Evolutionary conservation across 2,113 vertebrate genomes (phyloP).

Genomic region (Oreochromis niloticus): DNA sequence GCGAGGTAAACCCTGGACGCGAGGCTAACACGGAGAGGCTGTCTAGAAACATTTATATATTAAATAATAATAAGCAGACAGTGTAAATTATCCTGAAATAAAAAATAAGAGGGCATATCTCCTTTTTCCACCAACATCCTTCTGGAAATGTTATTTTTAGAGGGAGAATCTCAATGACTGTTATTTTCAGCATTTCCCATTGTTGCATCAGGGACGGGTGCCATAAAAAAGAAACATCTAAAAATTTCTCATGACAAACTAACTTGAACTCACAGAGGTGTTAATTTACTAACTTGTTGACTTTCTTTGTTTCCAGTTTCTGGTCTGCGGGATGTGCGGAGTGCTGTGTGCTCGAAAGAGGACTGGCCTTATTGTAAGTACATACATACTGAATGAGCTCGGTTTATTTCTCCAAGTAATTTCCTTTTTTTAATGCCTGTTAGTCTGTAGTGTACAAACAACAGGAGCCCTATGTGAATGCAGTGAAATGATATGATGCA

Average conservation of each 20-base stretch:
- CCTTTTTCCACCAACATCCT: neutral
- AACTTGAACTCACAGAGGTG: neutral
- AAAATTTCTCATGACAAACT: neutral
- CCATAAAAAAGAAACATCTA: neutral
- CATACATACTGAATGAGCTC: neutral
- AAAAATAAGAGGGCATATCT: neutral
- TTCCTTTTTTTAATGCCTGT: neutral
- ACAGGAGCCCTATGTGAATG: neutral
- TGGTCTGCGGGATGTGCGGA: slow-evolving; percentile 93
- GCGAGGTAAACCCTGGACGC: neutral
- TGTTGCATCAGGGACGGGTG: neutral
- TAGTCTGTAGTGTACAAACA: neutral
- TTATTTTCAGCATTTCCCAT: neutral
- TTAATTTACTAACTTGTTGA: slow-evolving; percentile 5
- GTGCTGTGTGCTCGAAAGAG: slow-evolving; percentile 95
- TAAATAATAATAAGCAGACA: neutral
- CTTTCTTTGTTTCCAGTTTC: slow-evolving; percentile 77
- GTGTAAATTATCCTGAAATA: neutral
- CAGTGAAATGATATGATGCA: neutral
- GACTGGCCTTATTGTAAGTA: slow-evolving; percentile 95
- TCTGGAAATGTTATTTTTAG: neutral
- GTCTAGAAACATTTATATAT: neutral
- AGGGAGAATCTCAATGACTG: neutral
- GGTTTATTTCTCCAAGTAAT: neutral
- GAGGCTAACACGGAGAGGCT: neutral